Conservation (phyloP, 2,888 invertebrate genomes). For the Archips crataeganus region DNA sequence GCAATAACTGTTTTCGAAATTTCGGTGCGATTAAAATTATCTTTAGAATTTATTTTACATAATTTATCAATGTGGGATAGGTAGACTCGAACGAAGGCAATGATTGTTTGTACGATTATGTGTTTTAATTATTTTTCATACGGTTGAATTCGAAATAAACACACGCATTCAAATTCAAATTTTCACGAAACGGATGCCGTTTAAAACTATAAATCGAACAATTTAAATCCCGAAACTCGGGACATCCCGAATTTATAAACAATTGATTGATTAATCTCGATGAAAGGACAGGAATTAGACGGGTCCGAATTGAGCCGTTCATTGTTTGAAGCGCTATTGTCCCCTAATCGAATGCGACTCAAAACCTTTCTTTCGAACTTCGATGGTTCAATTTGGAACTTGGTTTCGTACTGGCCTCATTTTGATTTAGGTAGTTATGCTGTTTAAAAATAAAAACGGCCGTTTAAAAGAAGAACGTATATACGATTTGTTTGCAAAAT, state of each 20-base stretch:
- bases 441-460: conserved; percentile 20
- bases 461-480: background rate
- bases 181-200: conserved; percentile 29
- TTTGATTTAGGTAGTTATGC: conserved; percentile 22
- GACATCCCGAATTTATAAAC: conserved; percentile 48
- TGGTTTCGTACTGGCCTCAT: conserved; percentile 29
- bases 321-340: conserved; percentile 40
- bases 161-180: conserved; percentile 28
- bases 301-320: conserved; percentile 46
- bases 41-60: background rate
- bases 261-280: conserved; percentile 60
- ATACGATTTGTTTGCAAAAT: background rate
- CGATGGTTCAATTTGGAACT: conserved; percentile 33
- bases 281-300: conserved; percentile 54
- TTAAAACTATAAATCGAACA: conserved; percentile 43
- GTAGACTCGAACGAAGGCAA: too few species aligned
- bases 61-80: too few species aligned
- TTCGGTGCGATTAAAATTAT: background rate
- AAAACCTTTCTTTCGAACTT: conserved; percentile 40
- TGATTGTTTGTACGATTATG: too few species aligned
- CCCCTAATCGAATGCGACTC: conserved; percentile 36
- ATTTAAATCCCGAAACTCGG: conserved; percentile 35
- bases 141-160: background rate
- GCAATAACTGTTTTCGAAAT: conserved; percentile 22
- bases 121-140: too few species aligned